Evolutionary conservation across 1,140 invertebrate genomes (phyloP).

Genomic region (Planococcus citri): DNA sequence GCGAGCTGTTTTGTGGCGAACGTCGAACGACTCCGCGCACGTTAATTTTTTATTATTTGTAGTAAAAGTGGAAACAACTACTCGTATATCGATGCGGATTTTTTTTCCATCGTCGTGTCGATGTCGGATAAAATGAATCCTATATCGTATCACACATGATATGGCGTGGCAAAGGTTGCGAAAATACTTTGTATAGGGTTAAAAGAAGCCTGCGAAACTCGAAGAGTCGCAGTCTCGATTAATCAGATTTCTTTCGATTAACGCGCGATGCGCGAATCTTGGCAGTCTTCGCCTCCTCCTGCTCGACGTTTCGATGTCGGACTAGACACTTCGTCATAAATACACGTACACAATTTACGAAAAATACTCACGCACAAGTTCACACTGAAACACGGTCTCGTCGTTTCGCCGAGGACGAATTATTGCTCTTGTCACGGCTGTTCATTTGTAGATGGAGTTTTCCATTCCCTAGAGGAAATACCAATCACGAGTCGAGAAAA

Average conservation of each 20-base stretch:
- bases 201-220: not conserved
- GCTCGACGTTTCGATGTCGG: too few species aligned
- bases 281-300: not conserved
- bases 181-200: too few species aligned
- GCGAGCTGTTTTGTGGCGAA: too few species aligned
- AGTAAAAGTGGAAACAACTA: too few species aligned
- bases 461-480: slow-evolving; percentile 49
- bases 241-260: slow-evolving; percentile 3
- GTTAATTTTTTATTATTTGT: too few species aligned
- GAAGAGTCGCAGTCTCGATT: not conserved
- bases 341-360: not conserved
- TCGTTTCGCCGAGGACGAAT: slow-evolving; percentile 39
- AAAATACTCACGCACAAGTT: not conserved
- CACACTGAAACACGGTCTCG: not conserved
- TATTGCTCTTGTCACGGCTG: slow-evolving; percentile 57
- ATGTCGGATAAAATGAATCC: too few species aligned
- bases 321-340: not conserved
- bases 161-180: too few species aligned
- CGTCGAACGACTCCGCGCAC: too few species aligned
- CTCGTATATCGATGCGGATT: too few species aligned
- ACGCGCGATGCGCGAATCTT: too few species aligned
- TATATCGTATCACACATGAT: too few species aligned
- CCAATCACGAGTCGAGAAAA: slow-evolving; percentile 58
- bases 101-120: too few species aligned
- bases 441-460: slow-evolving; percentile 61